Percentiles rank a stretch among this genome's conserved stretches.
These are phyloP conservation scores for Anabacerthia variegaticeps DNA, from an alignment of 2,797 vertebrate genomes.

Conservation along the genomic window DNA sequence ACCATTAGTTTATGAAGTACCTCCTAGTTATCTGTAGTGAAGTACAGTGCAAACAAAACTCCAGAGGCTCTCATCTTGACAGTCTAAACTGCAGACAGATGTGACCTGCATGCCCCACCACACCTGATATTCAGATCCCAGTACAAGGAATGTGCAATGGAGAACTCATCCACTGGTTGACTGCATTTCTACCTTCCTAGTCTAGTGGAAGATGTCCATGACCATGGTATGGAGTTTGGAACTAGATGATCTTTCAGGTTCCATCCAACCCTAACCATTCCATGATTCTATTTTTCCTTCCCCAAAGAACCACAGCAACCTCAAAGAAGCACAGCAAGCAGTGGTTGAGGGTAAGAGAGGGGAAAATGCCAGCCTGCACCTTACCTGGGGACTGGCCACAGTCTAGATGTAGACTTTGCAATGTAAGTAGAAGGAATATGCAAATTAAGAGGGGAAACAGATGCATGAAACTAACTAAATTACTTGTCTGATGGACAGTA, in stretches of 20 bases:
- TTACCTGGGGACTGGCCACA: not conserved
- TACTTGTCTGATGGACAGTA: not conserved
- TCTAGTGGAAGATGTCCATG: not conserved
- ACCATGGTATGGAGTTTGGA: not conserved
- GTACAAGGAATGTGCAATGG: not conserved
- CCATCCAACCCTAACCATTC: not conserved
- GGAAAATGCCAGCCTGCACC: not conserved
- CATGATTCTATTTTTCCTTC: not conserved
- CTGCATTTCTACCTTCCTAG: not conserved
- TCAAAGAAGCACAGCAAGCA: not conserved
- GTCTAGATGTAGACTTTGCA: not conserved
- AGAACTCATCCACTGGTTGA: not conserved
- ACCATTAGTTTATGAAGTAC: not conserved
- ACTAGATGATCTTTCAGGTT: not conserved
- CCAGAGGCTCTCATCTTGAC: not conserved
- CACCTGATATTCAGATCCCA: not conserved
- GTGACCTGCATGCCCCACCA: not conserved
- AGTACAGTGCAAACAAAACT: not conserved
- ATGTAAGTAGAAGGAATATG: not conserved
- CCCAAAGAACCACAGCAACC: not conserved
- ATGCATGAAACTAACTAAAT: not conserved
- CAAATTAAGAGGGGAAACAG: not conserved
- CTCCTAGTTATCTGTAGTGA: not conserved
- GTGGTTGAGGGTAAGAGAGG: fast-evolving
- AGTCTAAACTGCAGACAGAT: not conserved